Percentiles rank a stretch among this genome's conserved stretches.
phyloP scores from a whole-genome alignment of 2,113 vertebrate genomes.

The Corythornis vintsioides region DNA sequence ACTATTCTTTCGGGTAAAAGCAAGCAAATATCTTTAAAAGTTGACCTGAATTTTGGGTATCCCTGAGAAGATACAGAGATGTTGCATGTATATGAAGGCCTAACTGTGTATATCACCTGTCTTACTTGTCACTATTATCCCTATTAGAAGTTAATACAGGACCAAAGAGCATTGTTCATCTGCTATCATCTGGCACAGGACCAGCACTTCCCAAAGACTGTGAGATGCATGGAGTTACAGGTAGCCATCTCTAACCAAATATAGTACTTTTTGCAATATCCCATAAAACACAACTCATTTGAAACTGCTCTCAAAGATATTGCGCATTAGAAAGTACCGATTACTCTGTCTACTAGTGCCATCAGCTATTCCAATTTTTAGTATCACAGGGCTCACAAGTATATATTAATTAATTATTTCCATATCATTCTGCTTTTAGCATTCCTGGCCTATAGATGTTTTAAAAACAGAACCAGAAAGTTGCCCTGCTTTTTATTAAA shows the following conservation, averaged over 20 bases:
- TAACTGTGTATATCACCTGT: neutral
- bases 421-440: neutral
- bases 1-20: neutral
- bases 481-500: neutral
- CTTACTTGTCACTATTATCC: neutral
- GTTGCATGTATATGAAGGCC: neutral
- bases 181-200: neutral
- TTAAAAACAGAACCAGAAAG: neutral
- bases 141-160: neutral
- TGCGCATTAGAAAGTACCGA: neutral
- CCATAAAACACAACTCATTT: neutral
- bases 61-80: neutral
- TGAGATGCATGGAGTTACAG: neutral
- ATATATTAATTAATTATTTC: neutral
- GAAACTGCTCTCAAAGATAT: neutral
- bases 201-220: neutral
- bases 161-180: neutral
- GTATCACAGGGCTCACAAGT: rapidly evolving
- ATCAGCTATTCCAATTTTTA: neutral
- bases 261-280: neutral
- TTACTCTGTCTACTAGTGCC: neutral
- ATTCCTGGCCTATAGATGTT: neutral
- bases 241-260: neutral
- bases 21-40: neutral
- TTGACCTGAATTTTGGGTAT: neutral